Conservation (phyloP, 2,888 invertebrate genomes). For the Agonopterix heracliana region DNA sequence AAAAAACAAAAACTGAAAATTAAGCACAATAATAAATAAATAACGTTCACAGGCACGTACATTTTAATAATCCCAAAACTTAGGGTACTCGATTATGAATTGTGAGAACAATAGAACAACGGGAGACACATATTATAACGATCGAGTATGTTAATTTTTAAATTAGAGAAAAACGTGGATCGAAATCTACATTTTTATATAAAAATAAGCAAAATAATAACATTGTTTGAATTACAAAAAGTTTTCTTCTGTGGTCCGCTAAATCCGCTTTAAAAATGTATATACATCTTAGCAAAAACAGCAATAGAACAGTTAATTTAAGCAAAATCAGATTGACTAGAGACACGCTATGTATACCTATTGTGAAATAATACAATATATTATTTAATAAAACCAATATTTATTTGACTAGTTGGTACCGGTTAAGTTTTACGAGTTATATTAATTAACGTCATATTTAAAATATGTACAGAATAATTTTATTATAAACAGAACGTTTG, state of each 20-base stretch:
- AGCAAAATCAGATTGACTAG: not conserved
- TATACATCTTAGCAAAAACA: constrained; percentile 29
- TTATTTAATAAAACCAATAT: not conserved
- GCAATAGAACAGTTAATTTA: constrained; percentile 5
- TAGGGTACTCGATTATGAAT: no score
- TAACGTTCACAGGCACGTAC: no score
- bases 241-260: constrained; percentile 38
- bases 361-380: not conserved
- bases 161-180: no score
- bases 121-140: no score
- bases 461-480: constrained; percentile 38
- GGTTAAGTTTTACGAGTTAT: constrained; percentile 14
- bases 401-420: constrained; percentile 29
- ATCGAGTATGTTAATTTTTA: no score
- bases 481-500: constrained; percentile 19
- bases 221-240: no score
- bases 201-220: no score
- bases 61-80: no score
- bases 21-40: no score
- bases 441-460: constrained; percentile 20
- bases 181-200: no score
- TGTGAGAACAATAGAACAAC: no score
- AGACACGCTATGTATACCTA: not conserved
- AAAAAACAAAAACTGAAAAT: no score
- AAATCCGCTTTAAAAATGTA: constrained; percentile 35